A percentile compares a stretch with the other conserved stretches of the same genome.
Evolutionary conservation across 1,140 invertebrate species (phyloP).

Genomic region (Ceratosolen solmsi): DNA sequence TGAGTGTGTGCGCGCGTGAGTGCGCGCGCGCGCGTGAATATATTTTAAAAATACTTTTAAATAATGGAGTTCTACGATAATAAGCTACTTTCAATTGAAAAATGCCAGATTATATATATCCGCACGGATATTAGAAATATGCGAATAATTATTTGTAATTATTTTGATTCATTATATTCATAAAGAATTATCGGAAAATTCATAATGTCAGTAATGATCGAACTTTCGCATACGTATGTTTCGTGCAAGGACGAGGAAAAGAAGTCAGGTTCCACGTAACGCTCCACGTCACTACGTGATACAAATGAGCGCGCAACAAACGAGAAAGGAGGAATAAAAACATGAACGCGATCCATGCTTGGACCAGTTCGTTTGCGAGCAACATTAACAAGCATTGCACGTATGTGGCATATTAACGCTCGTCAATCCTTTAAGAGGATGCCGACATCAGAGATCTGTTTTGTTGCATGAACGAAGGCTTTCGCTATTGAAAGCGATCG

Average conservation of each 20-base stretch:
- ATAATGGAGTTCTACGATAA: too few relatives aligned
- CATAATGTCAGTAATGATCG: background rate
- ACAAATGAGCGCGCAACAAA: background rate
- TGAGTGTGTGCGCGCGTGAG: too few relatives aligned
- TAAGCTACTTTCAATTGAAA: too few relatives aligned
- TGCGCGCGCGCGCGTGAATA: too few relatives aligned
- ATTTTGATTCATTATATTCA: too few relatives aligned
- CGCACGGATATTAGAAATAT: too few relatives aligned
- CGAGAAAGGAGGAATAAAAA: background rate
- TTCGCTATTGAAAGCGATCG: background rate
- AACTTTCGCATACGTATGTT: background rate
- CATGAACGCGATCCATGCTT: background rate
- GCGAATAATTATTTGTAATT: too few relatives aligned
- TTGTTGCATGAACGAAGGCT: background rate
- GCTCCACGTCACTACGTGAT: background rate
- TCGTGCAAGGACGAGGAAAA: background rate
- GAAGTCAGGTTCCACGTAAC: background rate
- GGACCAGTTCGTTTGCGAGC: background rate
- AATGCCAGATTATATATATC: too few relatives aligned
- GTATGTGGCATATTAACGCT: slow-evolving; percentile 17
- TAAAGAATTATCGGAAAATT: too few relatives aligned
- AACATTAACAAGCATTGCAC: slow-evolving; percentile 23
- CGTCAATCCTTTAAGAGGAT: background rate
- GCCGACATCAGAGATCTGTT: background rate
- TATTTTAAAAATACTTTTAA: too few relatives aligned